phyloP scores from a whole-genome alignment of 2,888 invertebrate species.

The Diabrotica balteata region DNA sequence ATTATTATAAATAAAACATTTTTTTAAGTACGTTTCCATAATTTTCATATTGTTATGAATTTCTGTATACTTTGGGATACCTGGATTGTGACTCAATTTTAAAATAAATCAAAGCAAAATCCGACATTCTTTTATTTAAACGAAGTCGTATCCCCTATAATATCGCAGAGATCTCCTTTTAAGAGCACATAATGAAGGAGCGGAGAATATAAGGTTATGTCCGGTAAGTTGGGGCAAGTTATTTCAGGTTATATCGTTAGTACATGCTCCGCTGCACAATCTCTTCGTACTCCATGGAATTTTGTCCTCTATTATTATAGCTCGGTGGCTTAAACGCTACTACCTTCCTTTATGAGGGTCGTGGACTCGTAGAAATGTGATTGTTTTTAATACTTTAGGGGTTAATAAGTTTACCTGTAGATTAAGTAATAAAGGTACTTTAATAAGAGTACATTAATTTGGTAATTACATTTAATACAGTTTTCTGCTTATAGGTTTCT shows the following conservation, averaged over 20 bases:
- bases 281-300: slow-evolving; percentile 15
- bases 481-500: too few relatives aligned
- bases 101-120: neutral
- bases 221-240: slow-evolving; percentile 20
- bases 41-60: too few relatives aligned
- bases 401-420: too few relatives aligned
- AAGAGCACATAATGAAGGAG: slow-evolving; percentile 12
- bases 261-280: slow-evolving; percentile 16
- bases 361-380: neutral
- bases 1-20: too few relatives aligned
- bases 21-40: too few relatives aligned
- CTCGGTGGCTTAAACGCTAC: neutral
- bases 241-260: slow-evolving; percentile 25
- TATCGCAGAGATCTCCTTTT: neutral
- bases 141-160: neutral
- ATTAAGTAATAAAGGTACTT: too few relatives aligned
- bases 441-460: too few relatives aligned
- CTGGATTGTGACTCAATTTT: neutral
- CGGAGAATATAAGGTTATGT: slow-evolving; percentile 14
- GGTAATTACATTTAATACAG: too few relatives aligned
- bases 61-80: neutral
- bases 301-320: slow-evolving; percentile 18
- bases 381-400: too few relatives aligned
- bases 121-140: neutral
- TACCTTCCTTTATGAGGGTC: too few relatives aligned